These are phyloP conservation scores for Bombus sylvicola DNA, from an alignment of 1,140 invertebrate genomes.

Conservation along the genomic window DNA sequence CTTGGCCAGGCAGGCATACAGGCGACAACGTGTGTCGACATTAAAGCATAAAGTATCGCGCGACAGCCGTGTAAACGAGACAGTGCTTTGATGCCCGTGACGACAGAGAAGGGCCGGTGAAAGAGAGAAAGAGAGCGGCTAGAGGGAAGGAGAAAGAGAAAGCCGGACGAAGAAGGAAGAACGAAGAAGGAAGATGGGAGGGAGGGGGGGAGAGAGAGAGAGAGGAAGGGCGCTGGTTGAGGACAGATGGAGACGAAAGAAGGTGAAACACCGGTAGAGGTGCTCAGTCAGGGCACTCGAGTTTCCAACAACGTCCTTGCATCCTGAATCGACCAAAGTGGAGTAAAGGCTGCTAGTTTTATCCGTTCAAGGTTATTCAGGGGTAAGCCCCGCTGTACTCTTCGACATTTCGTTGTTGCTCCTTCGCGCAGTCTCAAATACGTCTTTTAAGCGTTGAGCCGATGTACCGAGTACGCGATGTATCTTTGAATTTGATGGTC, in stretches of 20 bases:
- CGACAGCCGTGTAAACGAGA: slow-evolving; percentile 65
- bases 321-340: not conserved
- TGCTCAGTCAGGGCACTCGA: not conserved
- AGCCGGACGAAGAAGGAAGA: too few species aligned
- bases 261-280: slow-evolving; percentile 38
- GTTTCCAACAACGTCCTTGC: slow-evolving; percentile 13
- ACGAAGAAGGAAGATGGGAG: too few species aligned
- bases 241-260: slow-evolving; percentile 32
- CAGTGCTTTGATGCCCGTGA: slow-evolving; percentile 65
- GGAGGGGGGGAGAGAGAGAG: too few species aligned
- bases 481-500: too few species aligned
- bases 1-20: slow-evolving; percentile 40
- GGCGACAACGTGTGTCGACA: slow-evolving; percentile 60
- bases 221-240: not conserved
- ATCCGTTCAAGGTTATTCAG: not conserved
- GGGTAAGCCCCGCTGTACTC: not conserved
- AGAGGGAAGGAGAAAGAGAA: not conserved
- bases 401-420: not conserved
- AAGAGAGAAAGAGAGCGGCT: not conserved
- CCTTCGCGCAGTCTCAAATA: not conserved
- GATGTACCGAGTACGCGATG: too few species aligned
- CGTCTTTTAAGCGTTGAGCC: not conserved
- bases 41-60: slow-evolving; percentile 66
- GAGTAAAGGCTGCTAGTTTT: not conserved
- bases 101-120: slow-evolving; percentile 7